Evolutionary conservation across 2,113 vertebrate species (phyloP), one percentile per base, ranked within the genome.

Genomic region (Nipponia nippon): DNA sequence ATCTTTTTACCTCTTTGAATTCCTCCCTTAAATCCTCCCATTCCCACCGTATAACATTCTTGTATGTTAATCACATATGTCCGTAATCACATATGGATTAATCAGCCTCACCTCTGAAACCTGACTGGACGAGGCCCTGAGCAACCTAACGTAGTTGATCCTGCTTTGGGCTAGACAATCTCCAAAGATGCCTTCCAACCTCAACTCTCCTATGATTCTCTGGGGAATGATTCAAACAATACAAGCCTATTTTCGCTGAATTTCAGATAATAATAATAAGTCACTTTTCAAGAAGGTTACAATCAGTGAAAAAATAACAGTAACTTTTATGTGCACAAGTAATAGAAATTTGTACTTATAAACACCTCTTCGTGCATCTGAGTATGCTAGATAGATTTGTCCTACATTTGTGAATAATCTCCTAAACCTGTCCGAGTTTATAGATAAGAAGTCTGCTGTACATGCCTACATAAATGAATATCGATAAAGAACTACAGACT

Each of bases 361-460:
- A 91, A 73, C 21, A 49, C 29, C 15, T 95, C 50, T 94, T 71
- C 1, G 2, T 59, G 47, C 46, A 44, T 63, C 23, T 71, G 52
- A 84, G 49, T 67, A 22, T 59, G 38, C 23, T 91, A 36, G 56
- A 71, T 50, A 95, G 52, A n/a, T 76, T 71, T 91, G 30, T 81
- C 40, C 65, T 69, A 16, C n/a, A 3, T 85, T 85, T 79, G 36
- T 94, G 73, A 93, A 70, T 87, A 88, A 83, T 86, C 16, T 96
- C 63, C 56, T 94, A 69, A 94, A 85, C 44, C n/a, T 87, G 59
- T 79, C 73, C 21, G 0, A 79, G 82, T 88, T 87, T 83, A 52
- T 90, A 91, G 65, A 83, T 71, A 61, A 93, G 79, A 97, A 93
- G 32, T 85, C 61, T 89, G 40, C 77, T 91, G n/a, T 65, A 83